phyloP scores from a whole-genome alignment of 2,888 invertebrate species.

The Malacosoma neustria region DNA sequence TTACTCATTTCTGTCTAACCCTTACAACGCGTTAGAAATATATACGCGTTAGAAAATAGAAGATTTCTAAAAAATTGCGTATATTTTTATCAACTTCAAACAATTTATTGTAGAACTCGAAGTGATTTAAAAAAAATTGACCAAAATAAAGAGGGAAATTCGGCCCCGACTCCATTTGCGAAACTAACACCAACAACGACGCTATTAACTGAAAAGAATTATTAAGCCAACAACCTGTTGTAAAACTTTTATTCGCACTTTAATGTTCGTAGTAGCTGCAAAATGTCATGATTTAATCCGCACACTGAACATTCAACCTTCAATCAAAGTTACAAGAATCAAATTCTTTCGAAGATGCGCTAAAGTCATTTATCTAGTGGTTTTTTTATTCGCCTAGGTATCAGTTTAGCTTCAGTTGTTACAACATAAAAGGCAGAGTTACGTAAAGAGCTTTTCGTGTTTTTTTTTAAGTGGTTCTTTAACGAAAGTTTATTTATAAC shows the following conservation, averaged over 20 bases:
- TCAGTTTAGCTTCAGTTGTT: neutral
- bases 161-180: neutral
- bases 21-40: too few species aligned
- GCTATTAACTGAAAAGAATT: conserved; percentile 30
- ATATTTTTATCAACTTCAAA: too few species aligned
- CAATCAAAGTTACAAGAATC: neutral
- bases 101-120: too few species aligned
- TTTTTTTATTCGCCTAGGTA: neutral
- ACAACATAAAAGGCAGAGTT: neutral
- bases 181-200: conserved; percentile 2
- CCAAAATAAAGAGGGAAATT: too few species aligned
- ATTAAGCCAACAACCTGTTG: conserved; percentile 38
- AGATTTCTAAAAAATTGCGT: too few species aligned
- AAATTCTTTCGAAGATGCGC: neutral
- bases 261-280: conserved; percentile 18
- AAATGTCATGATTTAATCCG: conserved; percentile 9
- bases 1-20: too few species aligned
- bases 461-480: too few species aligned
- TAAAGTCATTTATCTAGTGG: conserved; percentile 2
- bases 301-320: neutral
- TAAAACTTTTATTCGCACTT: conserved; percentile 41
- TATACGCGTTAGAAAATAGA: too few species aligned
- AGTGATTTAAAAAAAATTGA: too few species aligned
- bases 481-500: too few species aligned
- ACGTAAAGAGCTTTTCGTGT: neutral